Evolutionary conservation across 2,797 vertebrate species (phyloP), one percentile per base, ranked within the genome.

Genomic region (Falco berigora): DNA sequence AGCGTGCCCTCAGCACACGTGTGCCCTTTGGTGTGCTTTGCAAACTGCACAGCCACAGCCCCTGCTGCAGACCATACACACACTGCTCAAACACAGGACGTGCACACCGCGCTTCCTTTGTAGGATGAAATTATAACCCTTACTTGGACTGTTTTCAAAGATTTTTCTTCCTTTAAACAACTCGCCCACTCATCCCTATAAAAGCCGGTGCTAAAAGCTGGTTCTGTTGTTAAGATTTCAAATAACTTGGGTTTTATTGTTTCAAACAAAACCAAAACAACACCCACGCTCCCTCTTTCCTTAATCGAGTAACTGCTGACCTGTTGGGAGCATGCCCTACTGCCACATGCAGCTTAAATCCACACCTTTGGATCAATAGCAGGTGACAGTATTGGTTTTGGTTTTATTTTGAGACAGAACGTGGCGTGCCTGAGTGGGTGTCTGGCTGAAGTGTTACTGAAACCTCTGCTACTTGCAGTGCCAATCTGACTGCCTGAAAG

Each of bases 211-310:
- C 90, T 94, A 87, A 96, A 94, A 97, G 95, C 96, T 72, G 92
- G 80, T 53, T 94, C 96, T 95, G 94, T 93, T 95, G 94, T 89
- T 73, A 86, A 64, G 94, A 92, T 94, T 94, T 92, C 94, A 94
- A 83, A 75, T 47, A 96, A 94, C 94, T 95, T 4, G 5, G 68
- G 68, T 15, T 89, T 91, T 94, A 96, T 96, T 96, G 96, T 96
- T 97, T 83, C 96, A 96, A 96, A 96, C 94, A 95, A 91, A 96
- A 95, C 77, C 93, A 74, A 96, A 97, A 95, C 88, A 96, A 68
- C 95, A 18, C 95, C 96, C 96, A 94, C 88, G 5, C 90, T 88
- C 44, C 76, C 95, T 92, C 82, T 49, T 92, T 81, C 93, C 80
- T 11, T 46, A 86, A 75, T 1, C 15, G 46, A 17, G 30, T 6